A percentile compares a stretch with the other conserved stretches of the same genome.
phyloP scores from a whole-genome alignment of 2,113 vertebrate species.

The Natator depressus region DNA sequence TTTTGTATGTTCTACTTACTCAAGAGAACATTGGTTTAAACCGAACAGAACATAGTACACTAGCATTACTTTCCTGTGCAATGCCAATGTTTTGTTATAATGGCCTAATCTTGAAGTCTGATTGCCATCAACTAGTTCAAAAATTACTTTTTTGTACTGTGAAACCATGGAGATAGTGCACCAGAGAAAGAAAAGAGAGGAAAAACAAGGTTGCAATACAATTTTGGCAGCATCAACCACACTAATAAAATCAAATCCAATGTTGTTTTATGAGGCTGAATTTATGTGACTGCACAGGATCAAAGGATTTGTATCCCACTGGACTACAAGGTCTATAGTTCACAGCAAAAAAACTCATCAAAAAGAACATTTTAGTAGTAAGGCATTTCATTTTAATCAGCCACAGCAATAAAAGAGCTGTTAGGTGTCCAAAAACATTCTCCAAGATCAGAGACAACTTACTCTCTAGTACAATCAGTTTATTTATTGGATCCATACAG shows the following conservation, averaged over 20 bases:
- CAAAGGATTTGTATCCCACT: conserved; percentile 83
- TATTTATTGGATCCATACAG: conserved; percentile 82
- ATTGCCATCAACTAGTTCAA: conserved; percentile 47
- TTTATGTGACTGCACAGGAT: conserved; percentile 83
- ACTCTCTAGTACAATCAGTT: conserved; percentile 53
- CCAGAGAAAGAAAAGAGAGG: conserved; percentile 62
- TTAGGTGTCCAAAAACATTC: conserved; percentile 86
- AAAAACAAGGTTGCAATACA: conserved; percentile 78
- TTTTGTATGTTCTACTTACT: neutral
- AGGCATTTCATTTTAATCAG: conserved; percentile 86
- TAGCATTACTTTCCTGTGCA: conserved; percentile 21
- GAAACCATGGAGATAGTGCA: conserved; percentile 63
- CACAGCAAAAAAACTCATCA: conserved; percentile 85
- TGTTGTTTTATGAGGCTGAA: conserved; percentile 83
- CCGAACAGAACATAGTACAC: neutral
- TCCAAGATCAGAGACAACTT: conserved; percentile 83
- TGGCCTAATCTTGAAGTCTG: conserved; percentile 16
- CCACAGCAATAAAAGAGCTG: conserved; percentile 83
- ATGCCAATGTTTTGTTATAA: conserved; percentile 19
- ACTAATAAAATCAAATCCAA: conserved; percentile 84
- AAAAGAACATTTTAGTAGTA: conserved; percentile 83
- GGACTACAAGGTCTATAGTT: conserved; percentile 82
- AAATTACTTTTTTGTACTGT: conserved; percentile 57
- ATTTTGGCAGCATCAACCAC: conserved; percentile 82
- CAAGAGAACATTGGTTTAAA: neutral